Percentiles rank a stretch among this genome's conserved stretches.
Conservation (phyloP, 1,140 invertebrate genomes). For the Mercenaria mercenaria region DNA sequence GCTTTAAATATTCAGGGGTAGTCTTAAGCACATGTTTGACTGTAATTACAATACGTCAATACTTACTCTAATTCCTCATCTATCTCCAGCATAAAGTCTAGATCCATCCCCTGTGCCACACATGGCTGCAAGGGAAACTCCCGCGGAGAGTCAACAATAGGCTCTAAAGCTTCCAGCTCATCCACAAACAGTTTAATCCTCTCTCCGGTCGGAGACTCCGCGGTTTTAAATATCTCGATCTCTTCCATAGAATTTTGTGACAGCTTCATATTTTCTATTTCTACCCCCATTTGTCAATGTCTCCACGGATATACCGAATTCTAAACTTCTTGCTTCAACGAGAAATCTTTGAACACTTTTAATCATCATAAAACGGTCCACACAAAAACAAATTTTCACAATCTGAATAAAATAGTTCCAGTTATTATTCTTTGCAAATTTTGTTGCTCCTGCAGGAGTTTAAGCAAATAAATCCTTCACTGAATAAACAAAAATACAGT, state of each 20-base stretch:
- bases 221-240: constrained; percentile 59
- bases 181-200: constrained; percentile 66
- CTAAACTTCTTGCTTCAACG: background rate
- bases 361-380: background rate
- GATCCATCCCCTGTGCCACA: constrained; percentile 34
- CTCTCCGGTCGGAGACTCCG: constrained; percentile 62
- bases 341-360: background rate
- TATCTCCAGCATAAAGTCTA: constrained; percentile 53
- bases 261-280: constrained; percentile 38
- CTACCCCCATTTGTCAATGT: constrained; percentile 61
- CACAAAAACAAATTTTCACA: no score
- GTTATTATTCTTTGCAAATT: background rate
- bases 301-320: background rate
- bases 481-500: background rate
- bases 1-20: no score
- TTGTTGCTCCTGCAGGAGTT: background rate
- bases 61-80: constrained; percentile 47
- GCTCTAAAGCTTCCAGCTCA: constrained; percentile 50
- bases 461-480: background rate
- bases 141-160: background rate
- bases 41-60: no score
- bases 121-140: constrained; percentile 17
- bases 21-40: no score
- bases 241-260: constrained; percentile 58
- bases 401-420: background rate